Evolutionary conservation across 2,888 invertebrate genomes (phyloP).

Genomic region (Tolmerus cingulatus): DNA sequence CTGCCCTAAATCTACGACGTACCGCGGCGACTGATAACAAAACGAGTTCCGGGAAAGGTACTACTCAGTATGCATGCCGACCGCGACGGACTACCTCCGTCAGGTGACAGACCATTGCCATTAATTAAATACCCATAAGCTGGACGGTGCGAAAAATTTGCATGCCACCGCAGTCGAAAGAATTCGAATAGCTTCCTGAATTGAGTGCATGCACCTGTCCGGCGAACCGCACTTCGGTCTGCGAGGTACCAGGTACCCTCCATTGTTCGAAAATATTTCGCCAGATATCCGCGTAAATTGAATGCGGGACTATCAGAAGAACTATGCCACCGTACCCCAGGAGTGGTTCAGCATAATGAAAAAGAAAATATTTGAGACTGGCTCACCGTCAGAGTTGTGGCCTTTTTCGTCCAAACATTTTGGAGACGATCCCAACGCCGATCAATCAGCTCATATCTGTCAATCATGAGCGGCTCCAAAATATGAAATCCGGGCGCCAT

Average conservation of each 20-base stretch:
- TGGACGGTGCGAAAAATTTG: not conserved
- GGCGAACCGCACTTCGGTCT: not conserved
- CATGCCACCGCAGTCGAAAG: not conserved
- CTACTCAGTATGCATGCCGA: not conserved
- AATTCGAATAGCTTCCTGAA: slow-evolving; percentile 19
- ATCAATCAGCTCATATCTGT: not conserved
- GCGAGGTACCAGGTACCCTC: not conserved
- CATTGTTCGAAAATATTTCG: not conserved
- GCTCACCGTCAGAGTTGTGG: not conserved
- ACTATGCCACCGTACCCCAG: not conserved
- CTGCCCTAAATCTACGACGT: not conserved
- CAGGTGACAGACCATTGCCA: slow-evolving; percentile 9
- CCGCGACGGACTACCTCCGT: not conserved
- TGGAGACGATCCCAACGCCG: not conserved
- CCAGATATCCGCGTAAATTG: not conserved
- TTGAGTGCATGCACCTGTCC: not conserved
- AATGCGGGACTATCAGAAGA: not conserved
- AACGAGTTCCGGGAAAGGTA: not conserved
- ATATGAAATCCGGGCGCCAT: not conserved
- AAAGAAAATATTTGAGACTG: not conserved
- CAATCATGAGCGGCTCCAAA: not conserved
- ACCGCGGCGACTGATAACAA: not conserved
- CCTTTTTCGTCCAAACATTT: not conserved
- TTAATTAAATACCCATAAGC: not conserved
- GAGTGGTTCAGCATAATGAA: not conserved